Evolutionary conservation across 2,113 vertebrate genomes (phyloP).

Genomic region (Malurus elegans): DNA sequence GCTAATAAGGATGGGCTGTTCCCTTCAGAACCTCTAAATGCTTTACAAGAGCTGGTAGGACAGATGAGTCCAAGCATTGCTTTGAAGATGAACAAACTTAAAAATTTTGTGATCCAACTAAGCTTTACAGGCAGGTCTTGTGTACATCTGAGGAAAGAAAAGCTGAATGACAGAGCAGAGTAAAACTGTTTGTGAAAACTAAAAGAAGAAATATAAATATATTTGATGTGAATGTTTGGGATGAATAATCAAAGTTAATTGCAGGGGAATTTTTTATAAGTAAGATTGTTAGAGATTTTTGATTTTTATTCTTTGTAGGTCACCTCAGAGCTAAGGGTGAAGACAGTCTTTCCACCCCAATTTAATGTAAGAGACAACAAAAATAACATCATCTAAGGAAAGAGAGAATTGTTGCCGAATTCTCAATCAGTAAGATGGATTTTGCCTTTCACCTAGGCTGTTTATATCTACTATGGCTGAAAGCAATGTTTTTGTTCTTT

Average conservation of each 20-base stretch:
- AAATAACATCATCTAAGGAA: neutral
- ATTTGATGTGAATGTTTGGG: neutral
- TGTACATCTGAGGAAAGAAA: neutral
- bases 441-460: neutral
- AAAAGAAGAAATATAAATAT: neutral
- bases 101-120: neutral
- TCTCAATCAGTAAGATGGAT: neutral
- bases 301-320: neutral
- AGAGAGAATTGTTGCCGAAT: neutral
- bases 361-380: neutral
- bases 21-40: neutral
- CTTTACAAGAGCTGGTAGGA: neutral
- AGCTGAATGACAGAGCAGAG: neutral
- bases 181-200: neutral
- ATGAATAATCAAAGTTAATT: neutral
- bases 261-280: neutral
- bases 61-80: neutral
- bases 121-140: neutral
- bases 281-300: neutral
- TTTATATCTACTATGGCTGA: neutral
- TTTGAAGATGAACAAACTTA: neutral
- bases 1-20: neutral
- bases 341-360: neutral
- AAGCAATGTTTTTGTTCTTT: conserved; percentile 18
- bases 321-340: neutral